Evolutionary conservation across 2,888 invertebrate species (phyloP), one percentile per base, ranked within the genome.

Genomic region (Dioctria rufipes): DNA sequence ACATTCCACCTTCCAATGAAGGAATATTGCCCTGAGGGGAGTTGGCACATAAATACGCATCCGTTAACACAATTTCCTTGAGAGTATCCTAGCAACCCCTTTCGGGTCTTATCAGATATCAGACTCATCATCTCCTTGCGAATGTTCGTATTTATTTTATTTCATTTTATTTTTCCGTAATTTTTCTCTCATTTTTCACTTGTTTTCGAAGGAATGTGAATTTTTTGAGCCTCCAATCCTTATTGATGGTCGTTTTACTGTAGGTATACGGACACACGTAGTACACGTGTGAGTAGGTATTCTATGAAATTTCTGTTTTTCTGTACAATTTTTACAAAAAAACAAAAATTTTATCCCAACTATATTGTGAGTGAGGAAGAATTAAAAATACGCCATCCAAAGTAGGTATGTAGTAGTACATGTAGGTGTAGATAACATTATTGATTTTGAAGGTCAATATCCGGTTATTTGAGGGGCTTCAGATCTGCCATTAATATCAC

Each of bases 31-130:
- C n/a, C 25, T 25, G 25, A 13, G 63, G 77, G 69, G 49, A 25
- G 25, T 25, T 71, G 37, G 46, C 46, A 77, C 61, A 63, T 77
- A 77, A 77, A 77, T 77, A 77, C 61, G 77, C 61, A 77, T 77
- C 77, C 77, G 77, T 77, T 77, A 77, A 77, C 77, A 63, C 77
- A 63, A 77, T 77, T 63, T 77, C 39, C 13, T 11, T 25, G 25
- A 5, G 39, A 77, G 77, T 77, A 77, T 77, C 77, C 77, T 77
- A 77, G 77, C 77, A 77, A 77, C 77, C 77, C 77, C 77, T 77
- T 77, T 77, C 49, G 58, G 46, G 37, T 43, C 63, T 77, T 77
- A 77, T 77, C 77, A 77, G 61, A 63, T 77, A 77, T 77, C 77
- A 46, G 61, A 39, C 37, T 49, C 49, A 63, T 37, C 61, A 9